These are phyloP conservation scores for Trichogramma dendrolimi DNA, from an alignment of 2,888 invertebrate genomes.

Conservation along the genomic window DNA sequence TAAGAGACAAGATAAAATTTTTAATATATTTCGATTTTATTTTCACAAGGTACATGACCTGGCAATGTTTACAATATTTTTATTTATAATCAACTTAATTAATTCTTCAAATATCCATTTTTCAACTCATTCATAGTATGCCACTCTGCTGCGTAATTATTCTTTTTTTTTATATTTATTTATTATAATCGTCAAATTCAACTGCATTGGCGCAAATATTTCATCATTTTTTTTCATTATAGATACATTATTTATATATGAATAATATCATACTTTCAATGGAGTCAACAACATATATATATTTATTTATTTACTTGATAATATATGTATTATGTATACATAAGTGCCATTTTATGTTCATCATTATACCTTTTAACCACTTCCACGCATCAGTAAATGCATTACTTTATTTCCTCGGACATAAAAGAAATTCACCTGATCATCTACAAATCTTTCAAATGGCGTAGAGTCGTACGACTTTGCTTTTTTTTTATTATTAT, in stretches of 20 bases:
- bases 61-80: conserved; percentile 46
- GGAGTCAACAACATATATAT: conserved; percentile 52
- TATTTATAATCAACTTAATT: conserved; percentile 41
- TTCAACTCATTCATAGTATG: conserved; percentile 2
- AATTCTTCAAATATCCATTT: conserved; percentile 38
- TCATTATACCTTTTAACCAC: conserved; percentile 27
- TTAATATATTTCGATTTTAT: conserved; percentile 41
- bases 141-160: conserved; percentile 9
- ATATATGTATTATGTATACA: conserved; percentile 49
- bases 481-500: conserved; percentile 17
- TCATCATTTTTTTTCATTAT: conserved; percentile 36
- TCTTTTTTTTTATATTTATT: conserved; percentile 26
- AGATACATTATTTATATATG: conserved; percentile 38
- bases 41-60: conserved; percentile 48
- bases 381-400: conserved; percentile 39
- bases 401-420: conserved; percentile 42
- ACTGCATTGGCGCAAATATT: conserved; percentile 27
- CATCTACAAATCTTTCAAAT: conserved; percentile 18
- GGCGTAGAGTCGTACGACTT: not conserved
- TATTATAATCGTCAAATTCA: conserved; percentile 39
- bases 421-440: conserved; percentile 39
- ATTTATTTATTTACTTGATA: conserved; percentile 41
- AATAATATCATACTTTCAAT: conserved; percentile 51
- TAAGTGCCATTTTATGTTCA: conserved; percentile 47
- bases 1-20: not conserved